Percentiles rank a stretch among this genome's conserved stretches.
phyloP scores from a whole-genome alignment of 1,140 invertebrate species.

The Brachionus koreanus region DNA sequence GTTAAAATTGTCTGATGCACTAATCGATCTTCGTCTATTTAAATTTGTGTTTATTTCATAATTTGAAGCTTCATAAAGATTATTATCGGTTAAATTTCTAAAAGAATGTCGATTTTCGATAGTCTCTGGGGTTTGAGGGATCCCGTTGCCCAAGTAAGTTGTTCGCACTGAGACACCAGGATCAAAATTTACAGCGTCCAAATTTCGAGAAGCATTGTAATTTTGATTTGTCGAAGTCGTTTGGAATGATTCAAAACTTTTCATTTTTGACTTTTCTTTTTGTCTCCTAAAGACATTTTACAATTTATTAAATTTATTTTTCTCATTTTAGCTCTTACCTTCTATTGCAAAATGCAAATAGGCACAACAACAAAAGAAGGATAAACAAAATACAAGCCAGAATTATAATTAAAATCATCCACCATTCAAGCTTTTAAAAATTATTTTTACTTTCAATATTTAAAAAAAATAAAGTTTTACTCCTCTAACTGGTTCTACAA shows the following conservation, averaged over 20 bases:
- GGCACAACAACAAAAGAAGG: not conserved
- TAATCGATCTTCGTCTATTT: not conserved
- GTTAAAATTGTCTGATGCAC: not conserved
- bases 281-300: not conserved
- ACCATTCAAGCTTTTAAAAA: conserved; percentile 39
- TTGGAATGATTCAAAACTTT: not conserved
- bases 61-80: conserved; percentile 14
- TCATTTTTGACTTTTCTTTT: conserved; percentile 23
- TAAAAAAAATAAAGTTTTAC: not conserved
- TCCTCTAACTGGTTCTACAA: not conserved
- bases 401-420: conserved; percentile 43
- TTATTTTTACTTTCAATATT: not conserved
- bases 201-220: not conserved
- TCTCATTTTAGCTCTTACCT: not conserved
- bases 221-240: not conserved
- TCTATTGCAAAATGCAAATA: conserved; percentile 7
- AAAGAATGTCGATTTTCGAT: not conserved
- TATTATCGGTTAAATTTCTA: not conserved
- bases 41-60: not conserved
- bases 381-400: conserved; percentile 10
- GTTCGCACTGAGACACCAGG: not conserved
- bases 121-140: not conserved
- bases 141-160: not conserved
- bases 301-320: not conserved
- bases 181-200: not conserved